These are phyloP conservation scores for Lithophane semibrunnea DNA, from an alignment of 2,888 invertebrate genomes.

Conservation along the genomic window DNA sequence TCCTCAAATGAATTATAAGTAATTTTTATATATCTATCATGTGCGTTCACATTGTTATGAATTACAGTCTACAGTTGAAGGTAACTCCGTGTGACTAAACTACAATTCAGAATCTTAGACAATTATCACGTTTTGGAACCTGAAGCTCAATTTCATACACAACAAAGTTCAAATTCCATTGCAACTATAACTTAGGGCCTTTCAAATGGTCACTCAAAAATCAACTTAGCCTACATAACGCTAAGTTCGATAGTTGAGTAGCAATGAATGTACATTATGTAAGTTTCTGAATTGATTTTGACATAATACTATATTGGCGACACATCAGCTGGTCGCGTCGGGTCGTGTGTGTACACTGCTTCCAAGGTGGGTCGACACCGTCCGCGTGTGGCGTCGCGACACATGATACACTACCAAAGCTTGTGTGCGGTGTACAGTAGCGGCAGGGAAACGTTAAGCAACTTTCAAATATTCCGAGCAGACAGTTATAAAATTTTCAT, in stretches of 20 bases:
- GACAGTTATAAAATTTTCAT: background rate
- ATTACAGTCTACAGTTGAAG: constrained; percentile 10
- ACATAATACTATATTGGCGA: background rate
- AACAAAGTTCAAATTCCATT: background rate
- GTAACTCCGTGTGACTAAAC: constrained; percentile 24
- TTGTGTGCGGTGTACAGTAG: constrained; percentile 50
- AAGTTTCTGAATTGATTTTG: constrained; percentile 31
- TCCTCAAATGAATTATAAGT: background rate
- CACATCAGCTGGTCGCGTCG: constrained; percentile 1
- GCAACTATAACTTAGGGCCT: background rate
- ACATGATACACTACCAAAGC: constrained; percentile 64
- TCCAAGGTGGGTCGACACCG: constrained; percentile 75
- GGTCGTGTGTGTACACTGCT: constrained; percentile 64
- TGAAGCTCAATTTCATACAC: background rate
- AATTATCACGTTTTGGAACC: background rate
- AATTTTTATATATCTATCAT: background rate
- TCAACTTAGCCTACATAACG: background rate
- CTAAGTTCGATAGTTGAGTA: constrained; percentile 9
- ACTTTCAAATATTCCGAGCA: background rate
- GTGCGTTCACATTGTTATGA: constrained; percentile 25
- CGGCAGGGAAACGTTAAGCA: constrained; percentile 4
- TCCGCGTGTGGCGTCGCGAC: constrained; percentile 63
- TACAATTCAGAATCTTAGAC: constrained; percentile 30
- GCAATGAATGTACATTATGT: background rate
- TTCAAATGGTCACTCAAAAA: constrained; percentile 4